Evolutionary conservation across 2,113 vertebrate genomes (phyloP), one percentile per base, ranked within the genome.

Genomic region (Triplophysa rosa): DNA sequence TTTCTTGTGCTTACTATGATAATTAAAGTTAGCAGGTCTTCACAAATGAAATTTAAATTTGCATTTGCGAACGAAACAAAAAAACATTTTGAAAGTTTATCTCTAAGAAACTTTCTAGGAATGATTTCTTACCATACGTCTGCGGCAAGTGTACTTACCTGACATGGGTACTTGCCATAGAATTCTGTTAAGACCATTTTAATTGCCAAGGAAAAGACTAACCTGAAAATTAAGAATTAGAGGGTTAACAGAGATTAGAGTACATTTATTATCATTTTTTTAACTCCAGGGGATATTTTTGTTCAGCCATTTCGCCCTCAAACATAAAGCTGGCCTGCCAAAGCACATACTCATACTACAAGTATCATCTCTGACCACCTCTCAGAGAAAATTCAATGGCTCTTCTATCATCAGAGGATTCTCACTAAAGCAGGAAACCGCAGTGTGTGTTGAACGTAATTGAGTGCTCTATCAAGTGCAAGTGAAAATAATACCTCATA

Each of bases 341-440:
- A 0, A 3, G 1, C 66, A 11, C 42, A 26, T 24, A 49, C 8
- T 10, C 47, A n/a, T 6, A 10, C 45, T 4, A 68, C 6, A 26
- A 26, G 16, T 70, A 54, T 47, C 21, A 24, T 70, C 49, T 70
- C 26, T 56, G 67, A 70, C 67, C 47, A n/a, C 67, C 3, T 70
- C 47, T 69, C 4, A 12, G 29, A 10, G 16, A 54, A 45, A 29
- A 29, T 52, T 52, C 47, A 29, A 23, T 54, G 24, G 47, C 24
- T 52, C 16, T 70, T 56, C 68, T 33, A 21, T 70, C 49, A 70
- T 70, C 49, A 33, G 52, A 54, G 12, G 19, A 59, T 14, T 49
- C 13, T 49, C 8, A 26, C 40, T 45, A 24, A 26, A n/a, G n/a
- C 21, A 7, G 49, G 49, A 17, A 54, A 6, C 49, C n/a, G 8